Base-by-base conservation (phyloP, 1,140 invertebrate genomes). In the Calephelis nemesis region DNA sequence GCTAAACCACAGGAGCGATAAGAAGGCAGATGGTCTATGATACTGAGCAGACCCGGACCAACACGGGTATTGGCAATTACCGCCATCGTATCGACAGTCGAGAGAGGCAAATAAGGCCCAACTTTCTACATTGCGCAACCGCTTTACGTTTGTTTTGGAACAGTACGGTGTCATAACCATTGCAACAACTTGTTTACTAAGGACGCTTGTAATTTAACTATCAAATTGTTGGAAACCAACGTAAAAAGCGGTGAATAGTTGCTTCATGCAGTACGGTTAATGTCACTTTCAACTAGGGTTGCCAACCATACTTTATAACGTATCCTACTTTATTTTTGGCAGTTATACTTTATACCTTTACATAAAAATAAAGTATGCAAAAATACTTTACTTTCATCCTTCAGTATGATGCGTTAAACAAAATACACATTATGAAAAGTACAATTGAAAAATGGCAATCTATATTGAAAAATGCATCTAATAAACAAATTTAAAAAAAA, bases 121-220 rank as follows among this genome's bases (percentile, higher is more conserved):
- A 62, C 66, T 68, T 68, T 68, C 66, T 68, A 68, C 52, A 30
- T 68, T 68, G 40, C 66, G 62, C 58, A 68, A 68, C 45, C 62
- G 54, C n/a, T 68, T 68, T 62, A 47, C 66, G 66, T 68, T 68
- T 65, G 60, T 47, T 68, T 68, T 62, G 66, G 54, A 12, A 42
- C 47, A 54, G 66, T 62, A 68, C 62, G 58, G 58, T 68, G 66
- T 68, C 66, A 68, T 60, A 68, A 68, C 30, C 58, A 39, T 50
- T 62, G 54, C 47, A 62, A 19, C 39, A 68, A 60, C 50, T 60
- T 60, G 54, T 60, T 60, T 60, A 60, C 54, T 30, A 60, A 60
- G 54, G 54, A 60, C 54, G 54, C 54, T 60, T 15, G 54, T 39
- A 39, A 60, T 60, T 60, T 60, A 39, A 60, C 30, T 60, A 60